A percentile compares a stretch with the other conserved stretches of the same genome.
These are phyloP conservation scores for Pyrochroa serraticornis DNA, from an alignment of 2,888 invertebrate genomes.

Conservation along the genomic window DNA sequence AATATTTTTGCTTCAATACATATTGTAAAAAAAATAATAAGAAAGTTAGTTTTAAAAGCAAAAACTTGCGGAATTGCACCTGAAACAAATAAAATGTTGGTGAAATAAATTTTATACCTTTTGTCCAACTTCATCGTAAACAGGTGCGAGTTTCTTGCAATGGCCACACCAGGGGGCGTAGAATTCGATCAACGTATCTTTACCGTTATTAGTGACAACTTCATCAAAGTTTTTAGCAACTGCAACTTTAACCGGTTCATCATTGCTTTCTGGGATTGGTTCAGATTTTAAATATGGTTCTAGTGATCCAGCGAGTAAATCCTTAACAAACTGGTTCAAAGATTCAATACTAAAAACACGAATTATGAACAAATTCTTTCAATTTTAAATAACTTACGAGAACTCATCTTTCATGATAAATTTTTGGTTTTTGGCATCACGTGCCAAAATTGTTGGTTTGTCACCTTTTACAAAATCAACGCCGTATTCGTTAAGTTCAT, in stretches of 20 bases:
- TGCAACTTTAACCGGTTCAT: constrained; percentile 83
- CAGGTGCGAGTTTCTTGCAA: constrained; percentile 93
- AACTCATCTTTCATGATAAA: constrained; percentile 90
- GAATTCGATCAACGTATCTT: constrained; percentile 96
- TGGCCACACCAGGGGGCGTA: constrained; percentile 99
- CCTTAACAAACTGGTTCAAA: constrained; percentile 83
- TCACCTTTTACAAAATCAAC: constrained; percentile 85
- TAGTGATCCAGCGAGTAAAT: constrained; percentile 79
- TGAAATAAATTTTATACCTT: too few relatives aligned
- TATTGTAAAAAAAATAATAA: too few relatives aligned
- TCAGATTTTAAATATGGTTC: constrained; percentile 97
- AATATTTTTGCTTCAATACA: too few relatives aligned
- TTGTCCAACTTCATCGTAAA: constrained; percentile 91
- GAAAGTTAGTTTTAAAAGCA: too few relatives aligned
- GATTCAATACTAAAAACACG: constrained; percentile 71
- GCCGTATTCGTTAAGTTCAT: constrained; percentile 94
- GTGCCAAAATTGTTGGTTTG: constrained; percentile 87
- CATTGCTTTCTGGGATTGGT: constrained; percentile 83
- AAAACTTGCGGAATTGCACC: too few relatives aligned
- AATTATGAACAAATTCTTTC: background rate
- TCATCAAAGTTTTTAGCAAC: constrained; percentile 98
- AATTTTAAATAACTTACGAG: constrained; percentile 64
- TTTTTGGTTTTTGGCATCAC: constrained; percentile 84
- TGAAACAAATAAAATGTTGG: too few relatives aligned
- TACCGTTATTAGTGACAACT: constrained; percentile 84